These are phyloP conservation scores for Ricordea florida DNA, from an alignment of 92 coral and sea anemone species.

Conservation along the genomic window DNA sequence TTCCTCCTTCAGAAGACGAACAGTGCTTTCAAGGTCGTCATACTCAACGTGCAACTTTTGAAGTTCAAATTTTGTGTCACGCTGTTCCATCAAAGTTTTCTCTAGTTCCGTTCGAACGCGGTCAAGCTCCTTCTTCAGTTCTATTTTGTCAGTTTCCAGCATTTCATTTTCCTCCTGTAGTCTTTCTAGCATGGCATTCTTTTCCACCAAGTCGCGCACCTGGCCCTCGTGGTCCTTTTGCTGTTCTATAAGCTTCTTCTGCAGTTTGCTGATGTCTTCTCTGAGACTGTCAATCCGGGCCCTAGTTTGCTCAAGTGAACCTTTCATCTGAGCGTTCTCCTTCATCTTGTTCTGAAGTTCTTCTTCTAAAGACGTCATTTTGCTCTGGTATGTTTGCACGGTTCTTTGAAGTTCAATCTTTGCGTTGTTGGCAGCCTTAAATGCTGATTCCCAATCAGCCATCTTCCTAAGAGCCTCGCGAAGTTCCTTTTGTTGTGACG, in stretches of 20 bases:
- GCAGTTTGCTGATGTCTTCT: conserved; percentile 81
- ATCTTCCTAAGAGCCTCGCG: conserved; percentile 85
- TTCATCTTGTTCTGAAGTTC: conserved; percentile 90
- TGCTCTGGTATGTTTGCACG: conserved; percentile 78
- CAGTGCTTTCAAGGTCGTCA: conserved; percentile 77
- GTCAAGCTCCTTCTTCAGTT: conserved; percentile 84
- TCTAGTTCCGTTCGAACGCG: conserved; percentile 78
- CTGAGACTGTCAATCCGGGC: conserved; percentile 87
- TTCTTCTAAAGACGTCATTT: conserved; percentile 80
- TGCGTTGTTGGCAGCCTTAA: conserved; percentile 76
- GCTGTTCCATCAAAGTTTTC: conserved; percentile 69
- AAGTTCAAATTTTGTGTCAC: conserved; percentile 86
- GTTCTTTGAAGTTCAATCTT: conserved; percentile 86
- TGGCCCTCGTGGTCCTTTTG: conserved; percentile 89
- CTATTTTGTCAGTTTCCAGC: conserved; percentile 71
- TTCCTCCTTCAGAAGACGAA: conserved; percentile 84
- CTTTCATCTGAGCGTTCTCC: conserved; percentile 94
- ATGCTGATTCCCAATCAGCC: conserved; percentile 88
- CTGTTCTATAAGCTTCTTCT: conserved; percentile 88
- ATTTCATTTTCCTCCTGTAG: conserved; percentile 86
- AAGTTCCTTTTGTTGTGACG: conserved; percentile 81
- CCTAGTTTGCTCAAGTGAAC: conserved; percentile 84
- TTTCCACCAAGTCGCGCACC: conserved; percentile 82
- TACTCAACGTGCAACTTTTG: conserved; percentile 89
- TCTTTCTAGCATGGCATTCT: conserved; percentile 87